Evolutionary conservation across 1,140 invertebrate genomes (phyloP), one percentile per base, ranked within the genome.

Genomic region (Drosophila albomicans): DNA sequence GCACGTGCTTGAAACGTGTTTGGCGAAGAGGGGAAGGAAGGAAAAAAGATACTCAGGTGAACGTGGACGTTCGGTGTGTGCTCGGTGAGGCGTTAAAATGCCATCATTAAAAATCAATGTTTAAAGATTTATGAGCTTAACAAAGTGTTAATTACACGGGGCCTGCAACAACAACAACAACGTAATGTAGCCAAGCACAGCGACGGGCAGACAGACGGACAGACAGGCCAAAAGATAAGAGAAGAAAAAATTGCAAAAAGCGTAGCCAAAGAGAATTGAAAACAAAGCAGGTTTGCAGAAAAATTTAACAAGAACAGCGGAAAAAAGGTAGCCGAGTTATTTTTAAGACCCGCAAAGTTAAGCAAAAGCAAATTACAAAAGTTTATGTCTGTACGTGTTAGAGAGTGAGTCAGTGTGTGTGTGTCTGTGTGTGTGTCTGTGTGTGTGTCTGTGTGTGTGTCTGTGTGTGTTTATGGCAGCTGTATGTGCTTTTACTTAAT

Each of bases 91-190:
- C 81, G 76, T 84, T 79, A 84, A 84, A 84, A 80, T 85, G 73
- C 81, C 81, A 78, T 75, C 82, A 88, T 88, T 88, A 87, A 88
- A 88, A 88, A 88, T 88, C 84, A 88, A 88, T 88, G 79, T 67
- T 87, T 88, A 87, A 88, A 80, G 84, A 88, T 88, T 87, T 88
- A 88, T 88, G 77, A 71, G 84, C 77, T 82, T 75, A 81, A 87
- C 82, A 82, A 87, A 87, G 84, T 88, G 84, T 87, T 82, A 88
- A 88, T 88, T 88, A 88, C 84, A 70, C 30, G 28, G 52, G 75
- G 64, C 51, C 61, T 52, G 71, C 52, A 68, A 38, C 56, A 61
- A 38, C 6, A 68, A 30, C 65, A 68, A 38, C 65, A 38, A 38
- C 35, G 3, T 16, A 62, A 62, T 32, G 43, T 20, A 62, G n/a